These are phyloP conservation scores for Pica pica DNA, from an alignment of 2,113 vertebrate genomes.

Conservation along the genomic window DNA sequence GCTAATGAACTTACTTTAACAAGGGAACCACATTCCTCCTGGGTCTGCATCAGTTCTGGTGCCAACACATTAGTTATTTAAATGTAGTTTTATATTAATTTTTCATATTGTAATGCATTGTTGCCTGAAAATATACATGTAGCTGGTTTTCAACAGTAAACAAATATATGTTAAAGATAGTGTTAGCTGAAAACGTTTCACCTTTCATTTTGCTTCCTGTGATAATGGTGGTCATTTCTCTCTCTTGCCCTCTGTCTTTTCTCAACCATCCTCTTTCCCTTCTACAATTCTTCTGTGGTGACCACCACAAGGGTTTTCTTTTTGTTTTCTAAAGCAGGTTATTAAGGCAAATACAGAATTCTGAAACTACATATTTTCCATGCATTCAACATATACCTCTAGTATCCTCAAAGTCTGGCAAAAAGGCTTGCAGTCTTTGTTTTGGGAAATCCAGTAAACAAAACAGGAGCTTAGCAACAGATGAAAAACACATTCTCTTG, in stretches of 20 bases:
- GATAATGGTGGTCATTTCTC: neutral
- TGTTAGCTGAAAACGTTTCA: conserved; percentile 6
- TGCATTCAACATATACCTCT: neutral
- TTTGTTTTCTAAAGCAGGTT: neutral
- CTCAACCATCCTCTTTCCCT: neutral
- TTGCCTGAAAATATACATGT: conserved; percentile 25
- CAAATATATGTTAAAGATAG: conserved; percentile 1
- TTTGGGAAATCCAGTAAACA: neutral
- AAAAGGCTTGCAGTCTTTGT: neutral
- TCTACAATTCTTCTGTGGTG: neutral
- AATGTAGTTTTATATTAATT: conserved; percentile 57
- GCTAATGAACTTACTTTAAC: conserved; percentile 50
- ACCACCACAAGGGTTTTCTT: neutral
- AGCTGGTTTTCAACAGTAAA: conserved; percentile 16
- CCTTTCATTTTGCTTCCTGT: neutral
- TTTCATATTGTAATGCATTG: conserved; percentile 57
- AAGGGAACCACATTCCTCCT: conserved; percentile 52
- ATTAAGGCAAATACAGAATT: neutral
- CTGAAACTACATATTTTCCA: neutral
- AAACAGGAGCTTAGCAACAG: neutral
- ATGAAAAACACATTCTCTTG: neutral
- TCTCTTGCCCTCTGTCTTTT: neutral
- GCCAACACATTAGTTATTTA: conserved; percentile 59
- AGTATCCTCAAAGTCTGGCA: neutral
- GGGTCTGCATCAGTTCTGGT: conserved; percentile 20